Evolutionary conservation across 2,797 vertebrate genomes (phyloP), one percentile per base, ranked within the genome.

Genomic region (Paedocypris micromegethes): DNA sequence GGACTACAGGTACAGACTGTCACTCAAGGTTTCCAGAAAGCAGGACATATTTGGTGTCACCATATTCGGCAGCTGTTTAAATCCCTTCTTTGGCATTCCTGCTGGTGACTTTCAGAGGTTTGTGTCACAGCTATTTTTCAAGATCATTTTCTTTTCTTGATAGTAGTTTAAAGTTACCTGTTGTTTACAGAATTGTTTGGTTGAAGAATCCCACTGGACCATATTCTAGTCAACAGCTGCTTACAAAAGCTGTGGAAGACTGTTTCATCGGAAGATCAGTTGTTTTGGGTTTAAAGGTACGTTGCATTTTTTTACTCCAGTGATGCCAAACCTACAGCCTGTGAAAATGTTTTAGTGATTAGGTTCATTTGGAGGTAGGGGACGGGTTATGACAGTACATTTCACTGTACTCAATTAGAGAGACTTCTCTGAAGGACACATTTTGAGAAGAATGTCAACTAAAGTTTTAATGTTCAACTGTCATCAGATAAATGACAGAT

Each of bases 231-330:
- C 82, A 85, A 67, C 80, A 76, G n/a, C 72, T 86, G 0, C 77
- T 98, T 73, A 71, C 77, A 72, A 90, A 89, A 85, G 93, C 96
- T 9, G 92, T 95, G 0, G 79, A 93, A 80, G 84, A 87, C 59
- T 96, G 92, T 87, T 96, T 98, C 78, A 72, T 95, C 70, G 94
- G 95, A 67, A 93, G 83, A 86, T 90, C 78, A 79, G 93, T 98
- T 75, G 71, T 94, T 72, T 98, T 98, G 88, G 91, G 92, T 75
- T 81, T 97, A 60, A 95, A 95, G 94, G 95, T 98, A 89, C 48
- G 50, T 3, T 51, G 58, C 4, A 9, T 7, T 2, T 62, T 9
- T 23, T 23, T 23, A 23, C 1, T 23, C 1, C 23, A 23, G 23
- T 23, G 23, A 23, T 23, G 23, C 23, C 23, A 23, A 23, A 23